Evolutionary conservation across 2,113 vertebrate genomes (phyloP).

Genomic region (Suricata suricatta): DNA sequence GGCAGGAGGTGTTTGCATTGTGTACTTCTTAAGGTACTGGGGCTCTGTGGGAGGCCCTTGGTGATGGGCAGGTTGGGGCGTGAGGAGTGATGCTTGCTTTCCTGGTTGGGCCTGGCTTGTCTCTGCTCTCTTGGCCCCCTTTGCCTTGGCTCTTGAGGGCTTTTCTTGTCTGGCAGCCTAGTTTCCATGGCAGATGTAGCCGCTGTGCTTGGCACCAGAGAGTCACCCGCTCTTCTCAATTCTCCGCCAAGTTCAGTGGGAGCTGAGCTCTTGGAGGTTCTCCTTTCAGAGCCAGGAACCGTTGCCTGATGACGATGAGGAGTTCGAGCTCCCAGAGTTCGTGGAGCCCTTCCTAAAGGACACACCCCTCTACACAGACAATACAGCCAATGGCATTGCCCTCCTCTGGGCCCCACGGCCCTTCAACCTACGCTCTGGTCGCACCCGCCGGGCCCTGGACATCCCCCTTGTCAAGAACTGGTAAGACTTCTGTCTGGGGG

Average conservation of each 20-base stretch:
- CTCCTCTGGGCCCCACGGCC: conserved; percentile 97
- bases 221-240: neutral
- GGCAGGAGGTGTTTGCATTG: neutral
- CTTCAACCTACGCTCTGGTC: conserved; percentile 96
- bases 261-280: conserved; percentile 32
- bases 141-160: conserved; percentile 18
- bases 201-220: neutral
- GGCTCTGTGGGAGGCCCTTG: conserved; percentile 20
- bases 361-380: conserved; percentile 96
- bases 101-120: neutral
- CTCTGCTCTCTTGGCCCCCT: conserved; percentile 7
- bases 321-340: conserved; percentile 98
- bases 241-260: neutral
- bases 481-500: conserved; percentile 79
- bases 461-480: conserved; percentile 99
- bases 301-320: conserved; percentile 97
- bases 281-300: conserved; percentile 95
- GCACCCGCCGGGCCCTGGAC: conserved; percentile 96
- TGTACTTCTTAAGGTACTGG: neutral
- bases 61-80: neutral
- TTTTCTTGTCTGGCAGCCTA: conserved; percentile 28
- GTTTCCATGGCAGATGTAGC: conserved; percentile 44
- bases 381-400: conserved; percentile 99
- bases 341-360: conserved; percentile 98
- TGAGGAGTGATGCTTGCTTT: neutral